A percentile compares a stretch with the other conserved stretches of the same genome.
These are phyloP conservation scores for Uropsilus gracilis DNA, from an alignment of 2,113 vertebrate species.

Conservation along the genomic window DNA sequence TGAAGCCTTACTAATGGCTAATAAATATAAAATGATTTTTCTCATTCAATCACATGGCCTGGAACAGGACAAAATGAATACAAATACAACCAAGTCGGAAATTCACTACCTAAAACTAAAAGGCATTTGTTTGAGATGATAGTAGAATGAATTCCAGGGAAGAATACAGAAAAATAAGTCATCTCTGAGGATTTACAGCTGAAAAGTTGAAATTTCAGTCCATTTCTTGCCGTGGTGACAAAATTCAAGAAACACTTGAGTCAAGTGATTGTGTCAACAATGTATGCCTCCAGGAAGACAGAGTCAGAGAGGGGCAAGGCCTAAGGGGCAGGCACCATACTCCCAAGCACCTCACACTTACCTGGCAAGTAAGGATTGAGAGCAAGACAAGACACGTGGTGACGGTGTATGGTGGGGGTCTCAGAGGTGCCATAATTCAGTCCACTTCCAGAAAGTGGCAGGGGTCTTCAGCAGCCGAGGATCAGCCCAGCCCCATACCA, in stretches of 20 bases:
- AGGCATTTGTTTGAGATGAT: neutral
- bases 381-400: too few relatives aligned
- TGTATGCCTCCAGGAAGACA: too few relatives aligned
- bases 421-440: too few relatives aligned
- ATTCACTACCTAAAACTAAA: neutral
- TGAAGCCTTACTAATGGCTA: neutral
- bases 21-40: neutral
- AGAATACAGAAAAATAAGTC: neutral
- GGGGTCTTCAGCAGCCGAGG: neutral
- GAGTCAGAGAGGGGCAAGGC: too few relatives aligned
- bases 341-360: rapidly evolving
- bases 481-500: too few relatives aligned
- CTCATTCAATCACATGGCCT: neutral
- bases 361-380: neutral
- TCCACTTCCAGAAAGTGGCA: neutral
- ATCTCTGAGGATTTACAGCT: neutral
- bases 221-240: neutral
- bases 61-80: neutral
- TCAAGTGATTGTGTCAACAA: neutral
- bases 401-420: too few relatives aligned
- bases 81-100: neutral
- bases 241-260: neutral
- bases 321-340: too few relatives aligned
- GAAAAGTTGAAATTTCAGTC: neutral
- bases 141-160: neutral